A percentile compares a stretch with the other conserved stretches of the same genome.
These are phyloP conservation scores for Drosophila paulistorum DNA, from an alignment of 1,140 invertebrate species.

Conservation along the genomic window DNA sequence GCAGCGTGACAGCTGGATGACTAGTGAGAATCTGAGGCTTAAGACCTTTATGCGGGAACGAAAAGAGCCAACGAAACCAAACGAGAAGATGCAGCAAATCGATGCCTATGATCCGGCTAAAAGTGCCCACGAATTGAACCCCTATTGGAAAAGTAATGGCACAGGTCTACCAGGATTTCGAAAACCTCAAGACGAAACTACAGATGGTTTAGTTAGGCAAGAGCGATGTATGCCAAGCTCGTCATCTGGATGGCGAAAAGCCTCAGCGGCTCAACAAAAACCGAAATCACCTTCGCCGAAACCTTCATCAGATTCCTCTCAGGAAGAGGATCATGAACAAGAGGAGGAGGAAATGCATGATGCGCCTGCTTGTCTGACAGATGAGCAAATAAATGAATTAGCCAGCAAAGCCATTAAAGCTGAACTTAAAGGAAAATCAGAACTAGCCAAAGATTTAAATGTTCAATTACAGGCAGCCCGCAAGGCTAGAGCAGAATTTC, in stretches of 20 bases:
- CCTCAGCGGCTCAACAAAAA: conserved; percentile 1
- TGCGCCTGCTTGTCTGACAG: conserved; percentile 83
- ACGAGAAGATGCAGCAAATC: conserved; percentile 84
- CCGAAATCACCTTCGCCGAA: not conserved
- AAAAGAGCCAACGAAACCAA: conserved; percentile 82
- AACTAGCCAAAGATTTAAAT: conserved; percentile 89
- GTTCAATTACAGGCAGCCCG: conserved; percentile 89
- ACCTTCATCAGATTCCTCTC: not conserved
- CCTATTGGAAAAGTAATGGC: conserved; percentile 95
- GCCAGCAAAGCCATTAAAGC: conserved; percentile 95
- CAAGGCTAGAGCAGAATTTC: conserved; percentile 83
- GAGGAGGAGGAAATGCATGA: conserved; percentile 57
- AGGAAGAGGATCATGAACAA: not conserved
- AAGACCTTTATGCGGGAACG: conserved; percentile 83
- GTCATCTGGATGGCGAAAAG: conserved; percentile 45
- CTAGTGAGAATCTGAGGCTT: conserved; percentile 83
- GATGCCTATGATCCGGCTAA: conserved; percentile 88
- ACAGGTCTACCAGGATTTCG: conserved; percentile 88
- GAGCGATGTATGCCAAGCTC: not conserved
- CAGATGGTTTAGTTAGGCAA: conserved; percentile 1
- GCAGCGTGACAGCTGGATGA: conserved; percentile 85
- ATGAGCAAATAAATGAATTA: conserved; percentile 94
- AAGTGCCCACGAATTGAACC: conserved; percentile 92
- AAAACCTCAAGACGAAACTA: conserved; percentile 81
- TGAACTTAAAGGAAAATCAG: conserved; percentile 92